Evolutionary conservation across 2,888 invertebrate genomes (phyloP).

Genomic region (Oasisia sp.): DNA sequence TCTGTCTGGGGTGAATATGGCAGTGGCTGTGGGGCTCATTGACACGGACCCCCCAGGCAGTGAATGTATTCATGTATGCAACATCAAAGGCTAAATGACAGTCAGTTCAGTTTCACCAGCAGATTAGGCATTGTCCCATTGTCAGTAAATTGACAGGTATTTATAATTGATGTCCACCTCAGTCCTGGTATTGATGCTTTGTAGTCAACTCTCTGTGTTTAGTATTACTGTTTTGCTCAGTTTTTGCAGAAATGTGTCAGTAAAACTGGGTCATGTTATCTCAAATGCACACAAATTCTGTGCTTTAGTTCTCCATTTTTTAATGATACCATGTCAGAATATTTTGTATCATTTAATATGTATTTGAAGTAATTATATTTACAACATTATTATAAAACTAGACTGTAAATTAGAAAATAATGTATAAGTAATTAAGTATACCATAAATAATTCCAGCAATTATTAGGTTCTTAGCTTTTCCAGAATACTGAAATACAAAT

Average conservation of each 20-base stretch:
- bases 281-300: background rate
- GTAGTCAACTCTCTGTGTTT: background rate
- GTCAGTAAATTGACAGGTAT: background rate
- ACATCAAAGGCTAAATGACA: background rate
- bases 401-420: too few relatives aligned
- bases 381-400: too few relatives aligned
- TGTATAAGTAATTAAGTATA: too few relatives aligned
- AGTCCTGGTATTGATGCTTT: background rate
- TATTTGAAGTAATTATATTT: background rate
- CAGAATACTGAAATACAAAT: background rate
- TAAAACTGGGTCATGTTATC: background rate
- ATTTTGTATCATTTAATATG: background rate
- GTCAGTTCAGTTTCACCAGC: background rate
- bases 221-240: background rate
- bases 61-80: background rate
- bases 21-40: background rate
- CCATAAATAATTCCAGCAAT: too few relatives aligned
- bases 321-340: background rate
- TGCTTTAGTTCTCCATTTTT: background rate
- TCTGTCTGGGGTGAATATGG: background rate
- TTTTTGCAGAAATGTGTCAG: background rate
- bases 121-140: background rate
- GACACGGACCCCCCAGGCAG: background rate
- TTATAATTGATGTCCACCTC: background rate
- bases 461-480: too few relatives aligned